Evolutionary conservation across 2,888 invertebrate genomes (phyloP).

Genomic region (Andrena bucephala): DNA sequence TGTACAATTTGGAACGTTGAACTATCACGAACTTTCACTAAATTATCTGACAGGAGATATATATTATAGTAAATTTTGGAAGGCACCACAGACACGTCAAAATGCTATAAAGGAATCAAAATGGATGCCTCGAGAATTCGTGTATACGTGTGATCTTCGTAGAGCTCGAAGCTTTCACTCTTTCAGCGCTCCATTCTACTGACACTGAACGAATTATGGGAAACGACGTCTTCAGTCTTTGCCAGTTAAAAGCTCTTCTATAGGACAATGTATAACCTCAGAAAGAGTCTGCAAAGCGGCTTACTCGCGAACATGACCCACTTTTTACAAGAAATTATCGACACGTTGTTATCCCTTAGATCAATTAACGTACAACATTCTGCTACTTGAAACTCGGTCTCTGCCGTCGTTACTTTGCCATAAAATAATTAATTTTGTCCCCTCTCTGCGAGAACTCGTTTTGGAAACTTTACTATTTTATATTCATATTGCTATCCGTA

Average conservation of each 20-base stretch:
- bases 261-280: slow-evolving; percentile 46
- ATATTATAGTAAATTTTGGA: neutral
- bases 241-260: slow-evolving; percentile 48
- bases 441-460: neutral
- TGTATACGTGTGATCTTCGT: neutral
- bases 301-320: slow-evolving; percentile 39
- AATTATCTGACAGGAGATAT: too few relatives aligned
- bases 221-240: slow-evolving; percentile 44
- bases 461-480: neutral
- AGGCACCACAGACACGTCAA: neutral
- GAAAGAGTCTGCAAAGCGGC: slow-evolving; percentile 53
- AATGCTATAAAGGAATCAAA: neutral
- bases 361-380: slow-evolving; percentile 50
- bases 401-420: neutral
- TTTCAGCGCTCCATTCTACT: slow-evolving; percentile 12
- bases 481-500: neutral
- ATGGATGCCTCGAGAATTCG: neutral
- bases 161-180: neutral
- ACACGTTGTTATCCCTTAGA: slow-evolving; percentile 54
- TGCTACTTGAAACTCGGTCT: slow-evolving; percentile 27
- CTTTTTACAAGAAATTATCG: slow-evolving; percentile 65
- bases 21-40: too few relatives aligned
- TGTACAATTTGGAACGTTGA: too few relatives aligned
- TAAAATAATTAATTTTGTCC: neutral
- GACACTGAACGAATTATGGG: slow-evolving; percentile 52